These are phyloP conservation scores for Erebia epiphron DNA, from an alignment of 2,888 invertebrate genomes.

Conservation along the genomic window DNA sequence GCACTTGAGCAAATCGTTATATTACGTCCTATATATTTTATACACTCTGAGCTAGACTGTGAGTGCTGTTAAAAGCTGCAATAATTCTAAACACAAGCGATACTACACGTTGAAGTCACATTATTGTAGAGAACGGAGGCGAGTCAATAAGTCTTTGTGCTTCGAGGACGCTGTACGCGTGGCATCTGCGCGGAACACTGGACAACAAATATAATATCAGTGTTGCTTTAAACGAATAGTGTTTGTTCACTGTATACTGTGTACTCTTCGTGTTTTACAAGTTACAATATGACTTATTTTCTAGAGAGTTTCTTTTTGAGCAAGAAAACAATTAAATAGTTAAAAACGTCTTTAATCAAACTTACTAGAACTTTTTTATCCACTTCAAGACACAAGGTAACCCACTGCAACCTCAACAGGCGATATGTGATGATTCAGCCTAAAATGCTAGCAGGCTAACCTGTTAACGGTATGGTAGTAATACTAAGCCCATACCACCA, in stretches of 20 bases:
- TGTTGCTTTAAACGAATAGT: conserved; percentile 13
- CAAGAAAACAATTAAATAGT: too few species aligned
- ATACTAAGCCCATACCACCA: too few species aligned
- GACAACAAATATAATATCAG: conserved; percentile 19
- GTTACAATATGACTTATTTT: neutral
- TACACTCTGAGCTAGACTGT: neutral
- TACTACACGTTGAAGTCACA: conserved; percentile 14
- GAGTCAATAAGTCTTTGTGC: conserved; percentile 24
- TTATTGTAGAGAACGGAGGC: conserved; percentile 15
- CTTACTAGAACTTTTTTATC: too few species aligned
- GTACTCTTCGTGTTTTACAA: conserved; percentile 6
- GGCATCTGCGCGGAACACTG: conserved; percentile 17
- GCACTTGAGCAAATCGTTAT: neutral
- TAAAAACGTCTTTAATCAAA: too few species aligned
- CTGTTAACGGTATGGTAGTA: too few species aligned
- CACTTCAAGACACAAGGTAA: too few species aligned
- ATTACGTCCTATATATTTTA: neutral
- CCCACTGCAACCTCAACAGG: too few species aligned
- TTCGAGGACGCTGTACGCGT: conserved; percentile 4
- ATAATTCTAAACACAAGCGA: conserved; percentile 21
- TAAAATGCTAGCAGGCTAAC: too few species aligned
- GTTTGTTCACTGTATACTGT: conserved; percentile 2
- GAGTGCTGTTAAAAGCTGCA: conserved; percentile 25
- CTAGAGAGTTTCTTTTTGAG: too few species aligned
- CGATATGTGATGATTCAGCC: too few species aligned